Evolutionary conservation across 2,113 vertebrate genomes (phyloP).

Genomic region (Conger conger): DNA sequence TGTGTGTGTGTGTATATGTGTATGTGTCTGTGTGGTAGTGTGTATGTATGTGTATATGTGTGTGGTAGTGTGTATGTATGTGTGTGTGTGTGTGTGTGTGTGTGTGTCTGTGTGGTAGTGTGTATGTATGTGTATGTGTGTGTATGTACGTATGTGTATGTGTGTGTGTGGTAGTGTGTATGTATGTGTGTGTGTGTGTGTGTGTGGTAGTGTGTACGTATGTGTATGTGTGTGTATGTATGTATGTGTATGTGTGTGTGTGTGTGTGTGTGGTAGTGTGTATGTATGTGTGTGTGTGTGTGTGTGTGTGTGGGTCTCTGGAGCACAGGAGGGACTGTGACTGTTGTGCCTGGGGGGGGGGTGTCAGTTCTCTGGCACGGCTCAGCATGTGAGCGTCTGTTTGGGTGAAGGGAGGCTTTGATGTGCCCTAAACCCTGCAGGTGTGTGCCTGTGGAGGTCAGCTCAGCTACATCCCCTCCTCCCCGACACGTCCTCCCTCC

Average conservation of each 20-base stretch:
- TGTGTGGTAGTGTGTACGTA: constrained; percentile 13
- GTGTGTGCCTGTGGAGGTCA: constrained; percentile 65
- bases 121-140: not conserved
- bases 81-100: not conserved
- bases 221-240: not conserved
- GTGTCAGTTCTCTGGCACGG: constrained; percentile 59
- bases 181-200: constrained; percentile 9
- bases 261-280: constrained; percentile 18
- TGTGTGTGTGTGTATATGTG: constrained; percentile 14
- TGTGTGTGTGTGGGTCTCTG: constrained; percentile 12
- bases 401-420: constrained; percentile 59
- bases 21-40: constrained; percentile 11
- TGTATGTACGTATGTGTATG: constrained; percentile 15
- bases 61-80: not conserved
- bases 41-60: constrained; percentile 8
- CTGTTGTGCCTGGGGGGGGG: constrained; percentile 52
- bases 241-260: not conserved
- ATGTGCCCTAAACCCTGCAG: constrained; percentile 63
- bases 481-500: not conserved
- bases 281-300: constrained; percentile 7
- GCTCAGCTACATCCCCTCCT: constrained; percentile 45
- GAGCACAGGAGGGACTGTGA: constrained; percentile 26
- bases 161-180: no score
- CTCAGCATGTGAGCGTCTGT: constrained; percentile 59
- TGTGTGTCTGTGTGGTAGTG: not conserved